A percentile compares a stretch with the other conserved stretches of the same genome.
phyloP scores from a whole-genome alignment of 2,797 vertebrate genomes.

The Paratrypauchen microcephalus region DNA sequence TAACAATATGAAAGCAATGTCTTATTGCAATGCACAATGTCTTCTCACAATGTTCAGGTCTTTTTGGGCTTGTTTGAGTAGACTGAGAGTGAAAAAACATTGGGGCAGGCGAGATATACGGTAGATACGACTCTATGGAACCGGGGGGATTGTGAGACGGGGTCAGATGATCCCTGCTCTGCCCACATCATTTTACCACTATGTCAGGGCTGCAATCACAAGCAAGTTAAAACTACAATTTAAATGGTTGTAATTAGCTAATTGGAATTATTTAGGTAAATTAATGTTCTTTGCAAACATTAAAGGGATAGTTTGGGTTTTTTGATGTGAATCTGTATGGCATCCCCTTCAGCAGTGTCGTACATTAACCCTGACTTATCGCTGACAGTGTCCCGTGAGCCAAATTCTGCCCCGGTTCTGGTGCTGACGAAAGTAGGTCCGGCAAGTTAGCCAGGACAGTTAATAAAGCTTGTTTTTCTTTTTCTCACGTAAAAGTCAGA shows the following conservation, averaged over 20 bases:
- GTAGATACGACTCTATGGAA: constrained; percentile 34
- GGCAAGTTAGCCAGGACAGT: too few species aligned
- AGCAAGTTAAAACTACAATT: neutral
- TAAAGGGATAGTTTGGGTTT: too few species aligned
- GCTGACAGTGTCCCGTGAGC: too few species aligned
- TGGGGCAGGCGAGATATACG: constrained; percentile 39
- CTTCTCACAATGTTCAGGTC: constrained; percentile 60
- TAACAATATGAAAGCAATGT: too few species aligned
- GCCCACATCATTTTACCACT: neutral
- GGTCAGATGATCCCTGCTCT: constrained; percentile 4
- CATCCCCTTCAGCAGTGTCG: too few species aligned
- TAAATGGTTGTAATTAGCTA: neutral
- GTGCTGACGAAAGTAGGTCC: too few species aligned
- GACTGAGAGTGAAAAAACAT: constrained; percentile 60
- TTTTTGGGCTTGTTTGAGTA: constrained; percentile 44
- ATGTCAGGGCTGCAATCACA: neutral
- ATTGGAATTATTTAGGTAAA: neutral
- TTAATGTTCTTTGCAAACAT: neutral
- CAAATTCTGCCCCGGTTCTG: too few species aligned
- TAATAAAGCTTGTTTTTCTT: too few species aligned
- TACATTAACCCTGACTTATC: too few species aligned
- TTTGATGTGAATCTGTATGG: too few species aligned
- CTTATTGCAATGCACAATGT: constrained; percentile 25
- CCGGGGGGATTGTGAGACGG: constrained; percentile 28
- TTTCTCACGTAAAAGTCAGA: too few species aligned